Evolutionary conservation across 2,888 invertebrate species (phyloP).

Genomic region (Sepiola atlantica): DNA sequence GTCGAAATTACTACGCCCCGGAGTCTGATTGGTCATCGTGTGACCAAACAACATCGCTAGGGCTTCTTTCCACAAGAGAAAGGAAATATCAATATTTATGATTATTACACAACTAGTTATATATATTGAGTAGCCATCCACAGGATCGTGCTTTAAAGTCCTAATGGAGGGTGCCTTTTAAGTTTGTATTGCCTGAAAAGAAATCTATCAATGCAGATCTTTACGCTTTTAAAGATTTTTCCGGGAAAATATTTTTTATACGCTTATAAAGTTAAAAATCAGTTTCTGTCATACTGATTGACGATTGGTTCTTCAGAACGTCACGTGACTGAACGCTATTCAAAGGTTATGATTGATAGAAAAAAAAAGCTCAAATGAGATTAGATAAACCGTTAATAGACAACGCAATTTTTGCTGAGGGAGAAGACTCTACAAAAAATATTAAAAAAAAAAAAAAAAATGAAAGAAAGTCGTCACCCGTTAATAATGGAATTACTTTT

Average conservation of each 20-base stretch:
- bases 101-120: no score
- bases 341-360: neutral
- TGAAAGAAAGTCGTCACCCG: neutral
- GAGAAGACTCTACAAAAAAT: neutral
- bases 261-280: neutral
- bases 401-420: neutral
- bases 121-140: no score
- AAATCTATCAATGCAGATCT: neutral
- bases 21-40: no score
- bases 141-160: no score
- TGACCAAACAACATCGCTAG: no score
- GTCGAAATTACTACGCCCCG: no score
- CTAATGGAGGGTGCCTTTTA: no score
- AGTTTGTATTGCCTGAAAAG: neutral
- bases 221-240: no score
- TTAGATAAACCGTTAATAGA: neutral
- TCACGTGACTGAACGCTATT: neutral
- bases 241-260: neutral
- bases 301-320: neutral
- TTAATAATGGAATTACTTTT: neutral
- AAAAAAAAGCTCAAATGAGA: neutral
- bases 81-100: no score
- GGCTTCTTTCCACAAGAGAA: no score
- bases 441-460: neutral
- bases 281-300: neutral